These are phyloP conservation scores for Epistrophe eligans DNA, from an alignment of 2,888 invertebrate species.

Conservation along the genomic window DNA sequence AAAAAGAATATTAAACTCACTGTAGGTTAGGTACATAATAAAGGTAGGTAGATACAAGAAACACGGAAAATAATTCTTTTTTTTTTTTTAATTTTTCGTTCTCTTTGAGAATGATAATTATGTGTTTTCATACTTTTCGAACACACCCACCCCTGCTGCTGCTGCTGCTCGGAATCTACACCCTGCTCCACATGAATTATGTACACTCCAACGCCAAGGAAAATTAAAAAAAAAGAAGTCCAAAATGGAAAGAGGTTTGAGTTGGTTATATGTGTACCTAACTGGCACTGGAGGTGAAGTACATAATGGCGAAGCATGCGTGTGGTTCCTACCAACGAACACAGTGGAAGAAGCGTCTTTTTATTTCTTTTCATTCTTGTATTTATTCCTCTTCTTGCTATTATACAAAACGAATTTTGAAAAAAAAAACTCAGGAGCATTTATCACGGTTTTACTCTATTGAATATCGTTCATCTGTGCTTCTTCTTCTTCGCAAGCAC, in stretches of 20 bases:
- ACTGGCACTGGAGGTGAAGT: constrained; percentile 16
- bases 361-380: constrained; percentile 11
- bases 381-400: neutral
- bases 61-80: constrained; percentile 61
- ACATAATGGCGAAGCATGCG: constrained; percentile 73
- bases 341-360: constrained; percentile 56
- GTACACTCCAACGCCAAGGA: constrained; percentile 60
- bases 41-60: neutral
- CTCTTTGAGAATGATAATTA: constrained; percentile 70
- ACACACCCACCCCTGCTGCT: constrained; percentile 58
- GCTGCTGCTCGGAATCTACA: constrained; percentile 19
- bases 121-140: constrained; percentile 72
- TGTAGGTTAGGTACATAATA: constrained; percentile 6
- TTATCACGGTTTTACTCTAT: constrained; percentile 58
- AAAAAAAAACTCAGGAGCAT: constrained; percentile 51
- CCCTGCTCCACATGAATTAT: constrained; percentile 54
- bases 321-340: constrained; percentile 73
- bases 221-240: constrained; percentile 15
- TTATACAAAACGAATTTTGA: neutral
- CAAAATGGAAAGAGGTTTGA: neutral
- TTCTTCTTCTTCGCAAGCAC: neutral
- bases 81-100: constrained; percentile 7
- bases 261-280: neutral
- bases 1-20: constrained; percentile 2
- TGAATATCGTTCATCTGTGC: constrained; percentile 7